Evolutionary conservation across 2,113 vertebrate genomes (phyloP), one percentile per base, ranked within the genome.

Genomic region (Cnemophilus loriae): DNA sequence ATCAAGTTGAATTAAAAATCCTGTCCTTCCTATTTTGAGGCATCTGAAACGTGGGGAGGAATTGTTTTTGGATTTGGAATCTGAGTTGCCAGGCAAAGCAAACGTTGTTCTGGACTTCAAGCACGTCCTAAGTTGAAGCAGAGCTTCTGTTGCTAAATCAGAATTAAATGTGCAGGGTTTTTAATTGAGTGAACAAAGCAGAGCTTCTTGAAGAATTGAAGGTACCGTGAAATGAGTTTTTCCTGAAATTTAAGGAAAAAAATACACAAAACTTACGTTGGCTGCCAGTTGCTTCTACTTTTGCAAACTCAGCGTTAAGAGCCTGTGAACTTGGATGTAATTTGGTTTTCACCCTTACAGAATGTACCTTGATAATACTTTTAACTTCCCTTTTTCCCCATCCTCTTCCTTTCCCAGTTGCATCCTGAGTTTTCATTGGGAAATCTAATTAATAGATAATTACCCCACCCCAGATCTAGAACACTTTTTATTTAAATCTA

Each of bases 211-310:
- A 86, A 57, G 47, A 46, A 8, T 57, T 15, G 28, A 2, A 50
- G 9, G 4, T 59, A 15, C 6, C 20, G 4, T 13, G 55, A 85
- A 91, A 16, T 6, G n/a, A 37, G 4, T 2, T 78, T 59, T 78
- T 65, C 18, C 14, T 70, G 14, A 70, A 84, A 46, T 35, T 18
- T 16, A 13, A 44, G 16, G 12, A 2, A 30, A 30, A 52, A 74
- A 68, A 18, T 15, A 5, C 44, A 16, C 46, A 30, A 5, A 71
- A 46, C 1, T 39, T 32, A 5, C 0, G 1, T n/a, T 60, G 32
- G 30, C 74, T 79, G 35, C 47, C 28, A 30, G 7, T 78, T 69
- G 16, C 9, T 28, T 82, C 53, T 84, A 1, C 11, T 79, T 49
- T 59, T 57, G 37, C 13, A 46, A 10, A 59, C 13, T 41, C 20